Conservation (phyloP, 1,140 invertebrate species). For the Musca vetustissima region DNA sequence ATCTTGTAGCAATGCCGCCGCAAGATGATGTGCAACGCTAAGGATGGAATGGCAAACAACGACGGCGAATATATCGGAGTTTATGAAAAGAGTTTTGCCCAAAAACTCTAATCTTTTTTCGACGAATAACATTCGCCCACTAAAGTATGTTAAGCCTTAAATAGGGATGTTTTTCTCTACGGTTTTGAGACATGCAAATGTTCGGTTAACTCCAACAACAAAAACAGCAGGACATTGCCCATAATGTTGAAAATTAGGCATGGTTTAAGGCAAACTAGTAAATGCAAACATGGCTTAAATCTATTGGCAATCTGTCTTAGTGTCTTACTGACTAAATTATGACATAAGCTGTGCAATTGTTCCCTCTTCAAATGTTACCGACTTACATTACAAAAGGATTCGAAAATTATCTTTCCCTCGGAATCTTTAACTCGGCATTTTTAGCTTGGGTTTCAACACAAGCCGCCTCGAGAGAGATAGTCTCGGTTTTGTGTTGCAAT, state of each 20-base stretch:
- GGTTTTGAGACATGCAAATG: not conserved
- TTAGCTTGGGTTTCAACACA: no score
- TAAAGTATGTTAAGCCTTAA: slow-evolving; percentile 20
- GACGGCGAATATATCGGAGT: not conserved
- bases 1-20: slow-evolving; percentile 5
- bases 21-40: not conserved
- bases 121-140: slow-evolving; percentile 17
- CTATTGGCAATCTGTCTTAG: not conserved
- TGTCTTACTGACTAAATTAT: not conserved
- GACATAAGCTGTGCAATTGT: slow-evolving; percentile 7
- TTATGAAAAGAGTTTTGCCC: slow-evolving; percentile 6
- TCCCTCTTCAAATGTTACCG: not conserved
- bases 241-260: not conserved
- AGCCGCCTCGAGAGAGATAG: no score
- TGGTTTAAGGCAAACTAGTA: not conserved
- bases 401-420: no score
- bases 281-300: slow-evolving; percentile 17
- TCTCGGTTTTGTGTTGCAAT: no score
- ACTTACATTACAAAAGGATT: not conserved
- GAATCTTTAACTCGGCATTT: no score
- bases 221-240: no score
- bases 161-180: not conserved
- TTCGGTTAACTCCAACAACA: no score
- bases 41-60: slow-evolving; percentile 3
- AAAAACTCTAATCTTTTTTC: slow-evolving; percentile 5